Base-by-base conservation (phyloP, 2,797 vertebrate genomes). In the Tangara arthus region DNA sequence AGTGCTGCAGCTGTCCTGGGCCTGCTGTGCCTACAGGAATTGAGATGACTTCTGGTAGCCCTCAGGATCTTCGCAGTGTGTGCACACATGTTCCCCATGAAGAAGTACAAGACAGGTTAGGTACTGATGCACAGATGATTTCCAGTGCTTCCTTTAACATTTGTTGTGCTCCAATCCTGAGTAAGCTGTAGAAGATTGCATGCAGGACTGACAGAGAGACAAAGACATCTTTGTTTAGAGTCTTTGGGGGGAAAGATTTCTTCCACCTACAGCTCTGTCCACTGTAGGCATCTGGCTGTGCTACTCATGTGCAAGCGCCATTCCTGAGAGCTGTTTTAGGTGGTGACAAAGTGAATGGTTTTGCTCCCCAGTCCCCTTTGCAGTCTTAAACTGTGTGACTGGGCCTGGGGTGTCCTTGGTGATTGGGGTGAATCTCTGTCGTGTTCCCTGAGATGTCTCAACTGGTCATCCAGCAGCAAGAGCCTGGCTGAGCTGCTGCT, bases 31-130 rank as follows among this genome's bases (percentile, higher is more conserved):
- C 35, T 56, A 20, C 5, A 37, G 52, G 35, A 73, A 50, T 30
- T 77, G 24, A 77, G 34, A 49, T 53, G 16, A 49, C 9, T 77
- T 73, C 41, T 68, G 55, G 23, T 53, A 70, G 12, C 1, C 12
- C 27, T 64, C 63, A 64, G 52, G 28, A 85, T 28, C 20, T 32
- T 60, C 0, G 0, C 27, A 44, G 37, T 22, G 5, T 4, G 1
- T 57, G 42, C 15, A 72, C 8, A 49, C 14, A 8, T 44, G 9
- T 61, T 72, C 27, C 66, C 32, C 30, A 9, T n/a, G 11, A 53
- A 83, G 28, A 77, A 57, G 19, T 57, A 65, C 9, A 46, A 46
- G 44, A 70, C 30, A 55, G 47, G 15, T 35, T 64, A 70, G 39
- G 26, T 66, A 27, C 23, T 35, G 47, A 61, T 26, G 7, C 24